A percentile compares a stretch with the other conserved stretches of the same genome.
Conservation (phyloP, 2,888 invertebrate genomes). For the Lasioglossum oenotherae region DNA sequence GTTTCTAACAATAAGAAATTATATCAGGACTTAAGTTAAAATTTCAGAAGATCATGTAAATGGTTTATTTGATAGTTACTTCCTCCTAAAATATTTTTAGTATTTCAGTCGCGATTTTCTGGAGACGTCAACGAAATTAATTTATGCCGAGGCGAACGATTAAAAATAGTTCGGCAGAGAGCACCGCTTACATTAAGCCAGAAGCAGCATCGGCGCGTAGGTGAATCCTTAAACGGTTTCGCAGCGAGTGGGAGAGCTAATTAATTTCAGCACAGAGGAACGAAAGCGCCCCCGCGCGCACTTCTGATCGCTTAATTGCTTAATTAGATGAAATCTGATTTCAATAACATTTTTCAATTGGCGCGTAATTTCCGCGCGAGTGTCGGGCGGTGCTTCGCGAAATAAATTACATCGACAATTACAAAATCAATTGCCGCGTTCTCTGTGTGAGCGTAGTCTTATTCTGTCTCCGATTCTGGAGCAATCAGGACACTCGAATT, state of each 20-base stretch:
- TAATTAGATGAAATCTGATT: conserved; percentile 36
- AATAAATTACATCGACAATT: conserved; percentile 7
- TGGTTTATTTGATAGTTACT: not conserved
- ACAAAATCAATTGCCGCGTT: not conserved
- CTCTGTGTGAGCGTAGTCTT: not conserved
- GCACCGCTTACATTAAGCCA: not conserved
- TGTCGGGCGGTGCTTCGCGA: not conserved
- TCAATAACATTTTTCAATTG: conserved; percentile 8
- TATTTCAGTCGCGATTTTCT: not conserved
- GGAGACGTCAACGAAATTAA: not conserved
- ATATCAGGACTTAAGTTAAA: not conserved
- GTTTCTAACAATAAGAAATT: not conserved
- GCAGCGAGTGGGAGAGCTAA: not conserved
- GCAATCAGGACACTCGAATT: not conserved
- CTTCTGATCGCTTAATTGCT: conserved; percentile 28
- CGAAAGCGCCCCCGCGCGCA: not conserved
- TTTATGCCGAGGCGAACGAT: not conserved
- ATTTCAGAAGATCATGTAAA: not conserved
- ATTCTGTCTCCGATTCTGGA: not conserved
- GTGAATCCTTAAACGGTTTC: not conserved
- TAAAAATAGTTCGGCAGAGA: not conserved
- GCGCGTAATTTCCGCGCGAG: conserved; percentile 3
- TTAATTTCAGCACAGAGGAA: conserved; percentile 16
- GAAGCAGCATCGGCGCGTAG: not conserved
- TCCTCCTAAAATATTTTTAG: not conserved